Base-by-base conservation (phyloP, 2,888 invertebrate species). In the Philhelius pedissequus region DNA sequence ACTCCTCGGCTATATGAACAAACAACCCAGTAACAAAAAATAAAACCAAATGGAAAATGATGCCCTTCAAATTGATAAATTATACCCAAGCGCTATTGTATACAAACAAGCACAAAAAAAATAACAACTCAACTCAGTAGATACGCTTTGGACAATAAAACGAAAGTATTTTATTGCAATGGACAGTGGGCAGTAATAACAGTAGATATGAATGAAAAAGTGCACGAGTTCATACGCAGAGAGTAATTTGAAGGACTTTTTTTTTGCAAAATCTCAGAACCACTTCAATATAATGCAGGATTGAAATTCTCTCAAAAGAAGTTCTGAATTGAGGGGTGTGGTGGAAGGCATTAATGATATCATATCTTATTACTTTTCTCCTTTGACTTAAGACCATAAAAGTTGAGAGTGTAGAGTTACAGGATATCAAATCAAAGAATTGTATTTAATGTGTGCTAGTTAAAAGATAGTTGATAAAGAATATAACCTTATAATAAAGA, bases 31-130 rank as follows among this genome's bases (percentile, higher is more conserved):
- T 30, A 5, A 79, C 27, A 30, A 60, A 60, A 30, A 45, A 74
- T 56, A 80, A 74, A 74, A 69, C 68, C 48, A 43, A 58, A 69
- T 45, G 62, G 69, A 69, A 80, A 74, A 74, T 79, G 68, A 60
- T 27, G 68, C 56, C 74, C 62, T 74, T 54, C 74, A 62, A 62
- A 48, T 64, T 80, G 74, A 80, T 80, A 69, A 74, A 80, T 74
- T 69, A 60, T 58, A 69, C 62, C 58, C 58, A 22, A 52, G 35
- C 32, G 43, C 45, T 38, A 43, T 35, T 54, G 20, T 30, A 43
- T 13, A 73, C n/a, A 60, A 38, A 38, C 11, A 32, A 56, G 1
- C 15, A 45, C 5, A 32, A 38, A 18, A 27, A 43, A 27, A 43
- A 30, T 18, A 30, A 62, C 27, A 13, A n/a, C n/a, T n/a, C n/a